phyloP scores from a whole-genome alignment of 2,113 vertebrate genomes.

The Tympanuchus pallidicinctus region DNA sequence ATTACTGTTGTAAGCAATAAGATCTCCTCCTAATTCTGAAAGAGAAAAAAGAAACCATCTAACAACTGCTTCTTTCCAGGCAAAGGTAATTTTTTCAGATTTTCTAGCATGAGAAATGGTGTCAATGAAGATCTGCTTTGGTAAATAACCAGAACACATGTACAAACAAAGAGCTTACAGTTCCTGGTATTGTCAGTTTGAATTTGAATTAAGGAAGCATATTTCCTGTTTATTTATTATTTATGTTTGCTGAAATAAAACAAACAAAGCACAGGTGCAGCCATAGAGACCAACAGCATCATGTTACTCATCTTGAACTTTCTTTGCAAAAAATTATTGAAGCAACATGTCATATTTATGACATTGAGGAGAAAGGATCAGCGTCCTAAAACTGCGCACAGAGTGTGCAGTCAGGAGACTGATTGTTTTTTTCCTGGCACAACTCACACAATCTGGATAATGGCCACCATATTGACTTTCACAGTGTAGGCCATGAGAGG shows the following conservation, averaged over 20 bases:
- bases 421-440: slow-evolving; percentile 40
- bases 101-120: not conserved
- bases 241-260: not conserved
- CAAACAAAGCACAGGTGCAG: not conserved
- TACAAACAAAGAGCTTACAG: not conserved
- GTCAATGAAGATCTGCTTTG: not conserved
- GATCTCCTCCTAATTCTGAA: not conserved
- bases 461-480: slow-evolving; percentile 56
- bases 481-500: not conserved
- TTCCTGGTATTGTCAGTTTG: not conserved
- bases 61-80: not conserved
- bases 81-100: not conserved
- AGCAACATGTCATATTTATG: slow-evolving; percentile 11
- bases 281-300: not conserved
- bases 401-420: not conserved
- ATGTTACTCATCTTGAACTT: not conserved
- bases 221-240: not conserved
- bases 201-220: not conserved
- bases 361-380: slow-evolving; percentile 14
- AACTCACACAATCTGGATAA: slow-evolving; percentile 38
- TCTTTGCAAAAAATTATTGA: slow-evolving; percentile 25
- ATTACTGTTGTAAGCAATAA: not conserved
- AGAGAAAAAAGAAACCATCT: not conserved
- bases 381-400: slow-evolving; percentile 11
- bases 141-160: not conserved